phyloP scores from a whole-genome alignment of 2,797 vertebrate species.

The Alectoris magna region DNA sequence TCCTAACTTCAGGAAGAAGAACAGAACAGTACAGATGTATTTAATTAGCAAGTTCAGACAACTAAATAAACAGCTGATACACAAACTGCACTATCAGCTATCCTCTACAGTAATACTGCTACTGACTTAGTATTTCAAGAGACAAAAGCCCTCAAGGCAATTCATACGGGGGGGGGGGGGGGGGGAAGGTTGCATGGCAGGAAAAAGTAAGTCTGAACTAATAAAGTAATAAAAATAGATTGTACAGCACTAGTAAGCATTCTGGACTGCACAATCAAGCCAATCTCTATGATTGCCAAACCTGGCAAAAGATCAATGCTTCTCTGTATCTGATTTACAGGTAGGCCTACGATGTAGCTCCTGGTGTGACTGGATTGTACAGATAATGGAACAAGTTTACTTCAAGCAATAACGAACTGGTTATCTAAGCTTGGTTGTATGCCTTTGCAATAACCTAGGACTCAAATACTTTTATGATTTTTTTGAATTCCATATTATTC shows the following conservation, averaged over 20 bases:
- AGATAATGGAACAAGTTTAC: neutral
- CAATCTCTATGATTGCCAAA: neutral
- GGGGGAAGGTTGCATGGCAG: neutral
- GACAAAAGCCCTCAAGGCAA: neutral
- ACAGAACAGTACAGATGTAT: neutral
- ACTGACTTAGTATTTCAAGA: neutral
- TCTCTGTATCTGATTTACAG: neutral
- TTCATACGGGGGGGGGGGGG: neutral
- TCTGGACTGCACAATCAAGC: neutral
- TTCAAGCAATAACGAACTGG: neutral
- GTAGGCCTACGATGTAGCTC: neutral
- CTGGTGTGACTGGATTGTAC: accelerated
- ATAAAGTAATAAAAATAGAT: neutral
- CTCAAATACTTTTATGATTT: neutral
- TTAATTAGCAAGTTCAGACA: slow-evolving; percentile 28
- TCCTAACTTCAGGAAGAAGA: neutral
- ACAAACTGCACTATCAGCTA: neutral
- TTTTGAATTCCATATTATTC: neutral
- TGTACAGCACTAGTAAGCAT: neutral
- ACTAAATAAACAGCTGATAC: neutral
- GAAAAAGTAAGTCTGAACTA: neutral
- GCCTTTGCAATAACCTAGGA: neutral
- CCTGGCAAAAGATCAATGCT: neutral
- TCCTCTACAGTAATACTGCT: neutral
- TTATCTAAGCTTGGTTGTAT: neutral